Percentiles rank a stretch among this genome's conserved stretches.
phyloP scores from a whole-genome alignment of 2,797 vertebrate genomes.

The Pogonophryne albipinna region DNA sequence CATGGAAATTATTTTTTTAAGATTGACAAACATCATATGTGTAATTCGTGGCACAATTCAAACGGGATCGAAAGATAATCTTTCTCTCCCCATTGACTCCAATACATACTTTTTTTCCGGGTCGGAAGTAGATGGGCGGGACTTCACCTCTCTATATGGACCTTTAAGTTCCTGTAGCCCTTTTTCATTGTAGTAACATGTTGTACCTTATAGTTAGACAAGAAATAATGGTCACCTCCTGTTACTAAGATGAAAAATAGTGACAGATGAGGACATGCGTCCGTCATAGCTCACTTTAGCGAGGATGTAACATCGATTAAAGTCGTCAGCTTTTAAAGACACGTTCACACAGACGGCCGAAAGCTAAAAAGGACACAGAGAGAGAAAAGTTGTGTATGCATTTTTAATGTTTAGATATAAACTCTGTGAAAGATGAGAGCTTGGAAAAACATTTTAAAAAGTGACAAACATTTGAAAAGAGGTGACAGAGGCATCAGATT shows the following conservation, averaged over 20 bases:
- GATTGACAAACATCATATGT: too few species aligned
- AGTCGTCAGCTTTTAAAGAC: constrained; percentile 25
- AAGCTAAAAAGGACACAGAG: constrained; percentile 7
- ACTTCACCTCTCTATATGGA: too few species aligned
- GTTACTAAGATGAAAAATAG: background rate
- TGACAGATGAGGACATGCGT: background rate
- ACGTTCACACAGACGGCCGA: constrained; percentile 10
- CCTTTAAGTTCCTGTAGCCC: background rate
- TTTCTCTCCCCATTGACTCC: too few species aligned
- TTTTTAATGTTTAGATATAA: constrained; percentile 50
- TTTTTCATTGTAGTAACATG: background rate
- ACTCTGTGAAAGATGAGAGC: constrained; percentile 31
- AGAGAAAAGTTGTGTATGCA: background rate
- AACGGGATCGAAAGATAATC: too few species aligned
- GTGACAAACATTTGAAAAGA: constrained; percentile 48
- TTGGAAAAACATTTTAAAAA: constrained; percentile 39
- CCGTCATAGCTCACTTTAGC: constrained; percentile 15
- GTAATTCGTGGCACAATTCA: too few species aligned
- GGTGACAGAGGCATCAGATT: constrained; percentile 16
- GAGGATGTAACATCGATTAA: background rate
- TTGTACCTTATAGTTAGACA: background rate
- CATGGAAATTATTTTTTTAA: too few species aligned
- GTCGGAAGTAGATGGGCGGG: too few species aligned
- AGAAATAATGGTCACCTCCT: background rate
- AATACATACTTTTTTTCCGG: too few species aligned